Base-by-base conservation (phyloP, 2,888 invertebrate genomes). In the Tenthredo amoena region DNA sequence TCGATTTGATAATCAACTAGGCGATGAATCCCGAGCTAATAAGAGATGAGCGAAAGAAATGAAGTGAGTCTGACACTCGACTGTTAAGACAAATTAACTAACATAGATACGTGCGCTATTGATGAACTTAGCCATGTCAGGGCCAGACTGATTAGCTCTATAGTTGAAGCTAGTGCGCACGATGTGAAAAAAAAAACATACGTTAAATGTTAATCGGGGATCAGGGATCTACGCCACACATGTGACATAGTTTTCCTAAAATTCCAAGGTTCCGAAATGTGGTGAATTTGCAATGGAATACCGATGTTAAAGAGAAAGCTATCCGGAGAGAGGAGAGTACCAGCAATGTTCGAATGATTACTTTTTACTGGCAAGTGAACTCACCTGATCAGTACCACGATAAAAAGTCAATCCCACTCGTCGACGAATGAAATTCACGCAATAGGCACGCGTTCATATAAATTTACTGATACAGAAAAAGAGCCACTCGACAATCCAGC, bases 351-450 rank as follows among this genome's bases (percentile, higher is more conserved):
- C 0, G 34, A 34, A 34, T 1, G 15, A 68, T 26, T 34, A 68
- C 12, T 68, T 26, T 62, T 71, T n/a, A 71, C 37, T 71, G n/a
- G 15, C 9, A 71, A 71, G 43, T 74, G 3, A 47, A 74, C 74
- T 74, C 40, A 74, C 74, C 43, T 74, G 74, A 26, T 43, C 43
- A 43, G 31, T 74, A 74, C 74, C 12, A 74, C n/a, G 74, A 74
- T 74, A 21, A 21, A 26, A 26, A 74, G 10, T 26, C 12, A 34
- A 34, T 34, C 18, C 34, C 15, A 68, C 34, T 68, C 10, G 15
- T 68, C 18, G 34, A 5, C 1, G 18, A 31, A 68, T 68, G 18
- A 68, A 34, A 34, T 26, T 34, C 26, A 68, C 68, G 34, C 34
- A 68, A 34, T 31, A 34, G 31, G 4, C 68, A 68, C 26, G 34